phyloP scores from a whole-genome alignment of 2,113 vertebrate species.

The Ailurus styani region DNA sequence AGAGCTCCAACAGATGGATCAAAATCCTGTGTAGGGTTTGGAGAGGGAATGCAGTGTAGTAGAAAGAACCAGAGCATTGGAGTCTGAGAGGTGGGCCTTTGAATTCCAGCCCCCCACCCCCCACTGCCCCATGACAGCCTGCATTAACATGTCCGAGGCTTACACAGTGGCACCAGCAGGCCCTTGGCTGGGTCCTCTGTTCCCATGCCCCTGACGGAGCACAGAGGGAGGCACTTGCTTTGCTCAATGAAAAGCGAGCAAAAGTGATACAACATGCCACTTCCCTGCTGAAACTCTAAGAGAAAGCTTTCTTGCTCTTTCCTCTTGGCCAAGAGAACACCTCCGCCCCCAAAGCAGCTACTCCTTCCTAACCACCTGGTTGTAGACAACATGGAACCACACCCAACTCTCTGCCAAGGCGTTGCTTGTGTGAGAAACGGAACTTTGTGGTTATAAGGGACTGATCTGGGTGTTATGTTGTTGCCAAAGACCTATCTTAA shows the following conservation, averaged over 20 bases:
- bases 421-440: neutral
- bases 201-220: rapidly evolving
- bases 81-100: neutral
- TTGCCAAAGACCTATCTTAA: neutral
- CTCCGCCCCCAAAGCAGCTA: neutral
- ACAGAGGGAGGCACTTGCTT: neutral
- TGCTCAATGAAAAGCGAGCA: neutral
- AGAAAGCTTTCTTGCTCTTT: neutral
- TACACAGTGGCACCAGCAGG: rapidly evolving
- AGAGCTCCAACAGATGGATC: neutral
- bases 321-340: neutral
- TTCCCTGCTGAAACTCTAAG: neutral
- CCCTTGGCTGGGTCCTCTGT: rapidly evolving
- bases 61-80: neutral
- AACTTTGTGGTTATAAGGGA: neutral
- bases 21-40: rapidly evolving
- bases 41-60: rapidly evolving
- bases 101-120: neutral
- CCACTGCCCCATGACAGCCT: rapidly evolving
- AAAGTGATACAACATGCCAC: rapidly evolving
- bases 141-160: rapidly evolving
- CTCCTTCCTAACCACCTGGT: neutral
- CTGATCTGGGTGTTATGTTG: neutral
- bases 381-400: neutral
- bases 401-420: neutral